These are phyloP conservation scores for Calycopis cecrops DNA, from an alignment of 1,140 invertebrate species.

Conservation along the genomic window DNA sequence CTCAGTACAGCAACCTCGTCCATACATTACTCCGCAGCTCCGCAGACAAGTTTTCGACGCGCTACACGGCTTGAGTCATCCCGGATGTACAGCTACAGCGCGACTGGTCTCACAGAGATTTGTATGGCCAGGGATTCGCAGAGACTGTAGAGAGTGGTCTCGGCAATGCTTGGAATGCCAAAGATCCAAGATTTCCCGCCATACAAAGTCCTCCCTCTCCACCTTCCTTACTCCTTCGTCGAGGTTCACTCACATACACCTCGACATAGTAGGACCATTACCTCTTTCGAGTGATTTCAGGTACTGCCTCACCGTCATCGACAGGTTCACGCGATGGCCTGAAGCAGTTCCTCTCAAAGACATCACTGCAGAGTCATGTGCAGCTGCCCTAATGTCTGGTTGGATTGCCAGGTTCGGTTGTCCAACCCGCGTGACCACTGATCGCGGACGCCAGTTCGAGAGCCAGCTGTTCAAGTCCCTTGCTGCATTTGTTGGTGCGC, in stretches of 20 bases:
- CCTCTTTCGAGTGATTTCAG: constrained; percentile 16
- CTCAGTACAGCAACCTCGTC: constrained; percentile 18
- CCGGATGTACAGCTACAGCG: constrained; percentile 40
- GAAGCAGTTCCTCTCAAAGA: constrained; percentile 23
- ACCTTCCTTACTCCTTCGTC: background rate
- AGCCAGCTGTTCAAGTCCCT: no score
- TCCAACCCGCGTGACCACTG: no score
- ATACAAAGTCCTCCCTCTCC: background rate
- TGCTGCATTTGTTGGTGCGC: no score
- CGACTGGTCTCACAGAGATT: constrained; percentile 12
- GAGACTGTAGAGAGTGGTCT: no score
- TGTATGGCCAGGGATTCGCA: background rate
- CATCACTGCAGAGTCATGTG: no score
- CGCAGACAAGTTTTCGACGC: constrained; percentile 36
- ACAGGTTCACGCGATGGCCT: constrained; percentile 27
- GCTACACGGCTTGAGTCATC: constrained; percentile 46
- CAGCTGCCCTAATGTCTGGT: no score
- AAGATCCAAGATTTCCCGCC: background rate
- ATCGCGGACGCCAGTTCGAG: no score
- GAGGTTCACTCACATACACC: background rate
- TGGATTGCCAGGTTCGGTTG: no score
- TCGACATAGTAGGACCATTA: background rate
- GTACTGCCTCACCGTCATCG: constrained; percentile 26
- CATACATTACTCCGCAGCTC: constrained; percentile 33
- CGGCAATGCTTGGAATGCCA: no score